Evolutionary conservation across 2,888 invertebrate genomes (phyloP).

Genomic region (Tipula helvola): DNA sequence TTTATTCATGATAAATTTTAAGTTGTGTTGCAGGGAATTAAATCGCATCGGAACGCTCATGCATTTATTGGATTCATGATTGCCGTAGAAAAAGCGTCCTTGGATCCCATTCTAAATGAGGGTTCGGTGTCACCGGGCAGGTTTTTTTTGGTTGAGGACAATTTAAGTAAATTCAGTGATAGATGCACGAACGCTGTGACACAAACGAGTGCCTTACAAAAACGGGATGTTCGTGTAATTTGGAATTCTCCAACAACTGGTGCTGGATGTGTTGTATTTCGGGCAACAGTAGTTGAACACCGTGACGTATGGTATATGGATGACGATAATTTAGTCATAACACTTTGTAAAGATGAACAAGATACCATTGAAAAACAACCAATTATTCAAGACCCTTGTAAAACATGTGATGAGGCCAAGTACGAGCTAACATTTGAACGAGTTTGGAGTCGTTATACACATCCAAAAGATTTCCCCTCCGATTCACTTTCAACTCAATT

Average conservation of each 20-base stretch:
- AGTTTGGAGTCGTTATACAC: constrained; percentile 89
- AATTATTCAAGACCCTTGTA: constrained; percentile 62
- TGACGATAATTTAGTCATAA: constrained; percentile 56
- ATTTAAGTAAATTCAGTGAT: constrained; percentile 65
- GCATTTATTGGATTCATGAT: constrained; percentile 74
- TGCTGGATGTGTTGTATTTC: constrained; percentile 70
- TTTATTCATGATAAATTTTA: constrained; percentile 24
- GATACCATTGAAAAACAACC: constrained; percentile 52
- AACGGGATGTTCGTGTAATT: constrained; percentile 56
- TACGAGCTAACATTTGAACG: constrained; percentile 93
- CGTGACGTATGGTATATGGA: constrained; percentile 70
- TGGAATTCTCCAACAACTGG: constrained; percentile 76
- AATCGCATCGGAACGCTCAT: constrained; percentile 43
- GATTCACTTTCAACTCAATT: constrained; percentile 84
- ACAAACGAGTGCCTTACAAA: constrained; percentile 66
- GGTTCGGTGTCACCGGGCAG: constrained; percentile 34
- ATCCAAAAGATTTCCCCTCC: constrained; percentile 90
- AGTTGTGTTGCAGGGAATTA: constrained; percentile 52
- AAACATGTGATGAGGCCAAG: constrained; percentile 95
- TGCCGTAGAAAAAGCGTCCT: constrained; percentile 55
- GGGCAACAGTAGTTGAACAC: constrained; percentile 64
- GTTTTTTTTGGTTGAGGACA: constrained; percentile 53
- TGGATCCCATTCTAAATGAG: constrained; percentile 26
- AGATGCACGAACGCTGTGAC: constrained; percentile 73
- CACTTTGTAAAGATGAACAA: constrained; percentile 57